These are phyloP conservation scores for Belgica antarctica DNA, from an alignment of 2,888 invertebrate species.

Conservation along the genomic window DNA sequence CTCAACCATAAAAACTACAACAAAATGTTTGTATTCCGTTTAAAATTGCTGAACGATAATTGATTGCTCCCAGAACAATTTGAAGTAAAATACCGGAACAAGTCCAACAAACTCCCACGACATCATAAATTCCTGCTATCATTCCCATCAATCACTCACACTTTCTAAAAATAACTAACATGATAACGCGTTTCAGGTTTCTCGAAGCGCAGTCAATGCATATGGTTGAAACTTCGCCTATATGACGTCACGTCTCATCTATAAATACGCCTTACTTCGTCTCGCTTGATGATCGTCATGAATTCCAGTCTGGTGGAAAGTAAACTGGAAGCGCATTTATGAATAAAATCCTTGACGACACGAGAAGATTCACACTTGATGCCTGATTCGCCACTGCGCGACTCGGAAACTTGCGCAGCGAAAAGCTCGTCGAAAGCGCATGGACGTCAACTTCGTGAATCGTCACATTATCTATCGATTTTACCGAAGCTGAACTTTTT, in stretches of 20 bases:
- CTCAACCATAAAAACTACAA: no score
- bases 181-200: no score
- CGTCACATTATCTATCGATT: constrained; percentile 38
- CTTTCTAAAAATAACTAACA: no score
- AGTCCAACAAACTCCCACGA: no score
- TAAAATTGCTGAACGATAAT: no score
- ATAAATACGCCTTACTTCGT: not conserved
- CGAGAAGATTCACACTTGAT: not conserved
- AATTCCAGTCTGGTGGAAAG: constrained; percentile 5
- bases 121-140: no score
- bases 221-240: not conserved
- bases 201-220: no score
- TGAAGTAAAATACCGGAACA: no score
- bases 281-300: not conserved
- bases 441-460: constrained; percentile 26
- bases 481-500: constrained; percentile 31
- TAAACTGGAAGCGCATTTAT: not conserved
- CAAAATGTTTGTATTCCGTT: no score
- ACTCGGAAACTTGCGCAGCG: constrained; percentile 28
- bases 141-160: no score
- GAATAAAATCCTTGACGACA: not conserved
- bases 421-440: constrained; percentile 33
- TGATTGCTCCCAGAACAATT: no score
- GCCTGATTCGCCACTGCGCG: not conserved
- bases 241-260: not conserved